Percentiles rank a stretch among this genome's conserved stretches.
Evolutionary conservation across 2,113 vertebrate genomes (phyloP).

Genomic region (Cynopterus brachyotis): DNA sequence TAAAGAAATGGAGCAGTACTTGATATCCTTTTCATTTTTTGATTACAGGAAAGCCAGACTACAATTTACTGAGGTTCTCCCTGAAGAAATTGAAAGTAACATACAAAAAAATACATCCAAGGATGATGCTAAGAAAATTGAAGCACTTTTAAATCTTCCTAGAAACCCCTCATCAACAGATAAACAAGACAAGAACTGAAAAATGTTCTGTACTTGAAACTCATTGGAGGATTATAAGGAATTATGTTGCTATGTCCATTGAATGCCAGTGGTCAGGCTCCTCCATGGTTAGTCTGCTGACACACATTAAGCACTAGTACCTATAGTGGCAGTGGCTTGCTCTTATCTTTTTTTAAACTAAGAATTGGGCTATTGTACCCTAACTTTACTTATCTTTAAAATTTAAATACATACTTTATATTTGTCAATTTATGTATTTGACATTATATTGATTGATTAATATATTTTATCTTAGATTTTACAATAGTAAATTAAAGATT

Average conservation of each 20-base stretch:
- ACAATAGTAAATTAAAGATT: slow-evolving; percentile 37
- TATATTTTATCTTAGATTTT: not conserved
- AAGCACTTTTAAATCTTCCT: slow-evolving; percentile 69
- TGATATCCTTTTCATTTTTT: slow-evolving; percentile 34
- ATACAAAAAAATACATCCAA: slow-evolving; percentile 38
- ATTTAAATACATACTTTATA: slow-evolving; percentile 5
- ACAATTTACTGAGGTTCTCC: slow-evolving; percentile 64
- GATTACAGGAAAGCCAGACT: slow-evolving; percentile 79
- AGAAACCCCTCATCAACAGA: slow-evolving; percentile 61
- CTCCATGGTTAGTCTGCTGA: not conserved
- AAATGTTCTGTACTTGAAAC: slow-evolving; percentile 29
- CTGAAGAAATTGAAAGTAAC: slow-evolving; percentile 65
- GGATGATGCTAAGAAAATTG: slow-evolving; percentile 46
- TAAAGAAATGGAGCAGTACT: not conserved
- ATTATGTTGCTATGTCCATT: not conserved
- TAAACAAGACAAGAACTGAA: slow-evolving; percentile 44
- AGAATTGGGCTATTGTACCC: not conserved
- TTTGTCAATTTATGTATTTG: not conserved
- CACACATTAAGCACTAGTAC: not conserved
- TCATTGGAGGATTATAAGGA: not conserved
- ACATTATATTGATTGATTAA: not conserved
- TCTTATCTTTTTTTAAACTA: not conserved
- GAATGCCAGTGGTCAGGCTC: not conserved
- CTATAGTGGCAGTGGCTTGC: not conserved
- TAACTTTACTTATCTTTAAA: not conserved